phyloP scores from a whole-genome alignment of 2,113 vertebrate genomes.

The Columba livia region DNA sequence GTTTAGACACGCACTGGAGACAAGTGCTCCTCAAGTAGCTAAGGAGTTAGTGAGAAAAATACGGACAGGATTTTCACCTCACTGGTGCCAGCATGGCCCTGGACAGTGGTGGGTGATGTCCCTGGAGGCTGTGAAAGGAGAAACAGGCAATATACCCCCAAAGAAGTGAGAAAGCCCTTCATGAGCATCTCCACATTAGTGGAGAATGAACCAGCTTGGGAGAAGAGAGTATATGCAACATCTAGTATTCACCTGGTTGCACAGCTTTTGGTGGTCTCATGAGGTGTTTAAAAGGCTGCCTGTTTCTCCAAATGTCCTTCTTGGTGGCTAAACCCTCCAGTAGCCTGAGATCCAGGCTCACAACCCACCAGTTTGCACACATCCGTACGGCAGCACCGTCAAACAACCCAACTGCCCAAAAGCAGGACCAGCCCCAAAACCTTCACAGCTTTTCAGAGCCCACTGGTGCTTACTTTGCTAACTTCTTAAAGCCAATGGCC shows the following conservation, averaged over 20 bases:
- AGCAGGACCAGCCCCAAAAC: not conserved
- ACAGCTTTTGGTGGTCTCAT: not conserved
- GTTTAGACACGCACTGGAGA: not conserved
- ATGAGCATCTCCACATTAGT: not conserved
- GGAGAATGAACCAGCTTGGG: not conserved
- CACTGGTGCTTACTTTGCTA: conserved; percentile 88
- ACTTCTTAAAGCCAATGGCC: conserved; percentile 97
- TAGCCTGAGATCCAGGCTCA: not conserved
- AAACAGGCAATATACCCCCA: not conserved
- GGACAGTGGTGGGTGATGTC: not conserved
- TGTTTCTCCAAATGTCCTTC: not conserved
- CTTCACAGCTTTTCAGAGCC: not conserved
- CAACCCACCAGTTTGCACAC: not conserved
- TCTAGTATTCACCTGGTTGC: not conserved
- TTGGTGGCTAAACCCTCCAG: not conserved
- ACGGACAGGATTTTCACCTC: accelerated
- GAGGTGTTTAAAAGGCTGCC: not conserved
- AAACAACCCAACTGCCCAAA: not conserved
- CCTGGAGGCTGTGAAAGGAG: not conserved
- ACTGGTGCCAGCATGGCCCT: not conserved
- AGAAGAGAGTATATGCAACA: not conserved
- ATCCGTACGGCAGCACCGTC: accelerated
- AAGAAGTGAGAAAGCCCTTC: not conserved
- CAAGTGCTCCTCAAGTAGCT: not conserved
- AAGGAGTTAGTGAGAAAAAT: not conserved